Evolutionary conservation across 2,888 invertebrate genomes (phyloP).

Genomic region (Plagodis dolabraria): DNA sequence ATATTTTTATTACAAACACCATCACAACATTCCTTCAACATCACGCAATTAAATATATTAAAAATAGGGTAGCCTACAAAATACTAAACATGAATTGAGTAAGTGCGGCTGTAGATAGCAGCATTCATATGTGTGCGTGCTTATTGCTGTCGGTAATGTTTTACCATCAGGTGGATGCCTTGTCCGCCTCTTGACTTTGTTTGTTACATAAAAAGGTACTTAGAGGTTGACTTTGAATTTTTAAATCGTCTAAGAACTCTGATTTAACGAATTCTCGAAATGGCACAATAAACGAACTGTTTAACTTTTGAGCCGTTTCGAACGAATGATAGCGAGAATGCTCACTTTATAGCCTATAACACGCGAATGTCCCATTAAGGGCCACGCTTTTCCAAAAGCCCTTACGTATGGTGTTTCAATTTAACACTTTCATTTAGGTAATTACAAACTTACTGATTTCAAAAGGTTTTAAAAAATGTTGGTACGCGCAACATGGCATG

Average conservation of each 20-base stretch:
- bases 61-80: too few relatives aligned
- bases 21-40: too few relatives aligned
- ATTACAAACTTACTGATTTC: neutral
- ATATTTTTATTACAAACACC: too few relatives aligned
- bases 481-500: too few relatives aligned
- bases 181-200: neutral
- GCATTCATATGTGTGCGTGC: too few relatives aligned
- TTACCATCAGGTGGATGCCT: neutral
- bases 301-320: constrained; percentile 41
- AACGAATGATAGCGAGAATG: constrained; percentile 51
- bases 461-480: too few relatives aligned
- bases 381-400: constrained; percentile 37
- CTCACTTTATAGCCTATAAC: constrained; percentile 71
- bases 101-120: too few relatives aligned
- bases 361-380: constrained; percentile 57
- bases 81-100: too few relatives aligned
- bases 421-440: neutral
- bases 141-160: too few relatives aligned
- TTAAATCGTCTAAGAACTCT: neutral
- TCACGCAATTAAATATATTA: too few relatives aligned
- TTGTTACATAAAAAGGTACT: neutral
- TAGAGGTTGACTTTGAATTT: neutral
- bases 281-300: constrained; percentile 45
- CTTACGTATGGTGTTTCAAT: constrained; percentile 35
- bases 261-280: constrained; percentile 32